Percentiles rank a stretch among this genome's conserved stretches.
Conservation (phyloP, 2,113 vertebrate species). For the Pelvicachromis taeniatus region DNA sequence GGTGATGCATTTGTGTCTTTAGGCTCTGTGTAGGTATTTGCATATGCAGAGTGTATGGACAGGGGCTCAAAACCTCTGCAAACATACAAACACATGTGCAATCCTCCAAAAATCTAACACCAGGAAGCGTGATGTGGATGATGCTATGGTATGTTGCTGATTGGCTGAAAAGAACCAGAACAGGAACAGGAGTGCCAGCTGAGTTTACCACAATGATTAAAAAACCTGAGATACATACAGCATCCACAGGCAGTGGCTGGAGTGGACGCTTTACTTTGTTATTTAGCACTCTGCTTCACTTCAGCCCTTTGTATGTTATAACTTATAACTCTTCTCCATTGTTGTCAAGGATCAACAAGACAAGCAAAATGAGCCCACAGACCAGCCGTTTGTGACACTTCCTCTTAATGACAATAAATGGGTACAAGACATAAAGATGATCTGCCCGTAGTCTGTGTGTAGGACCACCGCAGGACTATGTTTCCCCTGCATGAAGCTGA, state of each 20-base stretch:
- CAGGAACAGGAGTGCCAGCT: background rate
- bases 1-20: background rate
- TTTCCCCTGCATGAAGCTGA: background rate
- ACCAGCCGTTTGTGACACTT: background rate
- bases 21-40: background rate
- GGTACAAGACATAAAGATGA: background rate
- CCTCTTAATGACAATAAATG: background rate
- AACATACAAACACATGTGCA: too few relatives aligned
- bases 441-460: background rate
- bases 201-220: background rate
- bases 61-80: background rate
- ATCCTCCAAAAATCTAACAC: background rate
- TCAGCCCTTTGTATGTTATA: background rate
- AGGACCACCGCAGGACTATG: background rate
- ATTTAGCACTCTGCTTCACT: background rate
- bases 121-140: background rate
- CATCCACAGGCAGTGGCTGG: fast-evolving
- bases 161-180: background rate
- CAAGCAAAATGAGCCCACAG: background rate
- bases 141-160: background rate
- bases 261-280: fast-evolving
- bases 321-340: background rate
- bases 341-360: background rate
- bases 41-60: fast-evolving
- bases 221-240: background rate